Base-by-base conservation (phyloP, 2,888 invertebrate species). In the Rhingia rostrata region DNA sequence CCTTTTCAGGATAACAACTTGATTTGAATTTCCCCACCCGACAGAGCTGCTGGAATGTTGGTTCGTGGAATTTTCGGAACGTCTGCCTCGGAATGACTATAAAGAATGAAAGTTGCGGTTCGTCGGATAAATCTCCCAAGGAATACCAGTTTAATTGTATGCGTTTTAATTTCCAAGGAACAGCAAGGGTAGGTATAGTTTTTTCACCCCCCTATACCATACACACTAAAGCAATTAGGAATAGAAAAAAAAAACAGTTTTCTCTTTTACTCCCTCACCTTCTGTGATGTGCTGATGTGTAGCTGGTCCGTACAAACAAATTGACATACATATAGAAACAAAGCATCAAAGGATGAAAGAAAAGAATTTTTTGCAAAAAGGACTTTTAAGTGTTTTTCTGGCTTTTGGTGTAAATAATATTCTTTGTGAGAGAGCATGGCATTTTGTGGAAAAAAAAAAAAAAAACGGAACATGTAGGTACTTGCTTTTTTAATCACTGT, bases 401-500 rank as follows among this genome's bases (percentile, higher is more conserved):
- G 53, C 63, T 73, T 73, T 63, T 4, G 45, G 43, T 35, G 54
- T 6, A 58, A 73, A 73, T 63, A 73, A 56, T 64, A 73, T 64
- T 63, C 73, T 73, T 49, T 73, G 73, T 64, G 47, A 37, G 47
- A 61, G 6, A 30, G 41, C 39, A 61, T 56, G 6, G 70, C 7
- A 74, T 69, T 74, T 63, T 64, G 30, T 51, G 56, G 6, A 33
- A 61, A 67, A 66, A 47, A 33, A 61, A 67, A 66, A 47, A 72
- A 22, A 22, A 22, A 22, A 22, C 22, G 22, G 66, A 70, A 82
- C 77, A 82, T 22, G 22, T 22, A 22, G 22, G 82, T 75, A 77
- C 82, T 82, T 82, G 70, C 81, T 66, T 77, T 82, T 82, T 82
- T 70, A 82, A 77, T 82, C 82, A 70, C 35, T 63, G 60, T 82